Conservation (phyloP, 2,888 invertebrate genomes). For the Synanthedon formicaeformis region DNA sequence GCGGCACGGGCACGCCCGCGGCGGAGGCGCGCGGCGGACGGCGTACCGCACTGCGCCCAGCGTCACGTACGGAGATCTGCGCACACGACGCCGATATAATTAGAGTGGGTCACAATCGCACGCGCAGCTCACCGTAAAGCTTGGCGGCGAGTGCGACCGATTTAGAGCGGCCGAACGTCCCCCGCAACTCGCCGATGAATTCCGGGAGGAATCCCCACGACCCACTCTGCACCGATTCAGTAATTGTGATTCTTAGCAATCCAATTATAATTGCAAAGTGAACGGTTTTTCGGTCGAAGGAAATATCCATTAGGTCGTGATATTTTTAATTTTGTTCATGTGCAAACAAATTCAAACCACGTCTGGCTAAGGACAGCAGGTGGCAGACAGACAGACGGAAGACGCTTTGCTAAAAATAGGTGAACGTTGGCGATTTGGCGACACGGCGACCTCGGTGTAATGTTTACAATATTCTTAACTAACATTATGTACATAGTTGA, state of each 20-base stretch:
- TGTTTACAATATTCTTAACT: conserved; percentile 50
- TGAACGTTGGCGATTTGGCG: conserved; percentile 54
- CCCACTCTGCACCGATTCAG: conserved; percentile 44
- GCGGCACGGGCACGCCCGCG: conserved; percentile 69
- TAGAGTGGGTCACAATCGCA: conserved; percentile 26
- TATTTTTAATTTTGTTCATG: conserved; percentile 6
- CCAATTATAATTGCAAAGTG: neutral
- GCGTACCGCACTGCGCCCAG: conserved; percentile 80
- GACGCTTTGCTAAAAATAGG: conserved; percentile 58
- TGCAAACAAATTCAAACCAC: conserved; percentile 11
- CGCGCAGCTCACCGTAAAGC: conserved; percentile 51
- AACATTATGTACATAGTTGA: conserved; percentile 21
- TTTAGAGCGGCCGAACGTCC: conserved; percentile 57
- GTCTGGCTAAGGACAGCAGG: conserved; percentile 36
- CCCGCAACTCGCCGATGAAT: conserved; percentile 50
- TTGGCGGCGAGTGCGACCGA: conserved; percentile 61
- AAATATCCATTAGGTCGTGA: neutral
- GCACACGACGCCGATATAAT: conserved; percentile 37
- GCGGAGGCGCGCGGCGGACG: conserved; percentile 74
- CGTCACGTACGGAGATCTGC: conserved; percentile 73
- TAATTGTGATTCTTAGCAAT: conserved; percentile 25
- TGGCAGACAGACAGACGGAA: conserved; percentile 62
- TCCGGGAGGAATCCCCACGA: conserved; percentile 66
- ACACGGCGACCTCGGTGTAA: conserved; percentile 54
- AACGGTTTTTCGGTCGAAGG: neutral